Evolutionary conservation across 2,888 invertebrate genomes (phyloP).

Genomic region (Stenoptilia bipunctidactyla): DNA sequence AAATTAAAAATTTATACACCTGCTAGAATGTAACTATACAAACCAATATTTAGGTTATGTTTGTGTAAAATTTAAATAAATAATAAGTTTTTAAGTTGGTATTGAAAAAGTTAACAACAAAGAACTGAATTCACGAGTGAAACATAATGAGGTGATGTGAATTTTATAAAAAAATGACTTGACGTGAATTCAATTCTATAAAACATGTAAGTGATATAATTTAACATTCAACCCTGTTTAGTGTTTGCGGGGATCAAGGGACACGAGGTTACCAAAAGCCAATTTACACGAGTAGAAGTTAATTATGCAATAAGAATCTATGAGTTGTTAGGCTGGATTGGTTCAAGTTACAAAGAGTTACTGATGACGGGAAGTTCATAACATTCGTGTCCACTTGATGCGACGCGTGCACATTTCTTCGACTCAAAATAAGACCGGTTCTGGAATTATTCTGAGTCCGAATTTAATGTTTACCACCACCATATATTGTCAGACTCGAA

Average conservation of each 20-base stretch:
- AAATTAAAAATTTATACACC: constrained; percentile 65
- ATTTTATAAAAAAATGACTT: no score
- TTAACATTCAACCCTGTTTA: constrained; percentile 61
- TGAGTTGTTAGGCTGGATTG: constrained; percentile 42
- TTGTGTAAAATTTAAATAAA: no score
- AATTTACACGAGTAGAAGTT: constrained; percentile 39
- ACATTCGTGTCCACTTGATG: constrained; percentile 62
- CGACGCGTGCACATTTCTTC: constrained; percentile 38
- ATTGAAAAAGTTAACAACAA: no score
- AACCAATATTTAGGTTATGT: constrained; percentile 48
- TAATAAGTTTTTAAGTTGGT: constrained; percentile 2
- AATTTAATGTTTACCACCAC: constrained; percentile 77
- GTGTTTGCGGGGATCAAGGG: constrained; percentile 63
- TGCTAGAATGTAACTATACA: constrained; percentile 47
- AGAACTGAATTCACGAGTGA: constrained; percentile 36
- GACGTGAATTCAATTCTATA: constrained; percentile 38
- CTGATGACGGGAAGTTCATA: constrained; percentile 27
- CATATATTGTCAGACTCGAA: constrained; percentile 87
- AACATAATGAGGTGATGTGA: no score
- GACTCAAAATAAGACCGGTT: constrained; percentile 36
- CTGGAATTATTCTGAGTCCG: constrained; percentile 34
- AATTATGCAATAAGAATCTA: constrained; percentile 36
- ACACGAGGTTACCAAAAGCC: constrained; percentile 56
- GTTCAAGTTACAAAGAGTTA: constrained; percentile 19
- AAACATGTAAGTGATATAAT: constrained; percentile 13